A percentile compares a stretch with the other conserved stretches of the same genome.
phyloP scores from a whole-genome alignment of 2,113 vertebrate species.

The Stomatorhinus ivindoensis region DNA sequence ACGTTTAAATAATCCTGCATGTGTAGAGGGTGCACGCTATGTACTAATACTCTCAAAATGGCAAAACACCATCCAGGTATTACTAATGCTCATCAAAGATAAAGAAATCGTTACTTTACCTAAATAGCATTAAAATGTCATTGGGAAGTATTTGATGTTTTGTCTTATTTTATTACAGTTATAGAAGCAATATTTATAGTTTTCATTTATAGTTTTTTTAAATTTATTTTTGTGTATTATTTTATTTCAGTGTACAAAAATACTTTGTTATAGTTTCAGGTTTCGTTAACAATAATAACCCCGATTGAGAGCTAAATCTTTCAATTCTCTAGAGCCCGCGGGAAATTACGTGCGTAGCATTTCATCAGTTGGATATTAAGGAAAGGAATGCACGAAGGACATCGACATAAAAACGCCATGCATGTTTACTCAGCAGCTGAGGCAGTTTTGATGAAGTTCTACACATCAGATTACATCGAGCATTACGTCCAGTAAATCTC shows the following conservation, averaged over 20 bases:
- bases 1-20: background rate
- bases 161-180: background rate
- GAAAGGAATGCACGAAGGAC: background rate
- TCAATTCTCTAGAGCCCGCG: background rate
- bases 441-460: background rate
- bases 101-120: background rate
- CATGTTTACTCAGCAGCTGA: slow-evolving; percentile 13
- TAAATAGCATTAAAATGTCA: background rate
- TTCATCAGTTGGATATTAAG: background rate
- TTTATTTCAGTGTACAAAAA: background rate
- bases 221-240: background rate
- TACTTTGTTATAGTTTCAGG: background rate
- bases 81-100: background rate
- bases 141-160: background rate
- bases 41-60: background rate
- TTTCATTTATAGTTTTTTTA: background rate
- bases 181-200: background rate
- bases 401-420: too few species aligned
- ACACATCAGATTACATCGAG: slow-evolving; percentile 8
- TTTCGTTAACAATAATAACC: background rate
- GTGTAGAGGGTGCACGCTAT: background rate
- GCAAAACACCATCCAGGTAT: background rate
- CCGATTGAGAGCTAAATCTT: background rate
- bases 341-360: background rate
- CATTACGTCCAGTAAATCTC: background rate